phyloP scores from a whole-genome alignment of 2,113 vertebrate species.

The Apus apus region DNA sequence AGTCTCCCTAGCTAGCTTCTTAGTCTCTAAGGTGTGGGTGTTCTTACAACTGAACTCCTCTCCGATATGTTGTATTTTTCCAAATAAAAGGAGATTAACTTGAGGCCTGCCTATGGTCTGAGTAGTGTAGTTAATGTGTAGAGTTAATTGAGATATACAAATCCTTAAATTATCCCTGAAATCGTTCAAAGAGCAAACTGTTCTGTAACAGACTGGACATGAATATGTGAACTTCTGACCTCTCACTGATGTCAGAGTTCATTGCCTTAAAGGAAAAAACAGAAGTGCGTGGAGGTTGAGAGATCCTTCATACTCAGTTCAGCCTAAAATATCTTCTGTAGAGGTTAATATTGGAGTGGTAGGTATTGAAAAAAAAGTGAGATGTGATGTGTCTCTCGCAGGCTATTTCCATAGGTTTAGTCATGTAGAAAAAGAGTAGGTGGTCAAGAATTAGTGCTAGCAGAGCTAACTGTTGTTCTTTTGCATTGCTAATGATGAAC shows the following conservation, averaged over 20 bases:
- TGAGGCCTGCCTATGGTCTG: not conserved
- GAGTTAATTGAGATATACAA: constrained; percentile 49
- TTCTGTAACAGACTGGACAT: not conserved
- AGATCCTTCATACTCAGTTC: not conserved
- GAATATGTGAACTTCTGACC: constrained; percentile 37
- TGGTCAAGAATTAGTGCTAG: constrained; percentile 55
- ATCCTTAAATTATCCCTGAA: constrained; percentile 57
- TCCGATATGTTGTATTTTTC: not conserved
- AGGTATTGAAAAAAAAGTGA: not conserved
- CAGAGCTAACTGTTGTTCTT: constrained; percentile 43
- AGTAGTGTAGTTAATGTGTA: not conserved
- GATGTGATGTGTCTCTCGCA: not conserved
- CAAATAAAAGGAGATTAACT: constrained; percentile 24
- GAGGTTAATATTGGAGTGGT: not conserved
- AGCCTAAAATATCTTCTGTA: not conserved
- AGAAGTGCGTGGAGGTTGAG: not conserved
- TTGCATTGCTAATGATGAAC: constrained; percentile 59
- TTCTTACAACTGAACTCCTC: not conserved
- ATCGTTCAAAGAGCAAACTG: not conserved
- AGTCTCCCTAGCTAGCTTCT: not conserved
- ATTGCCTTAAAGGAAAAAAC: constrained; percentile 27
- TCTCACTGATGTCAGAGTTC: not conserved
- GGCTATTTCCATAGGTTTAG: constrained; percentile 51
- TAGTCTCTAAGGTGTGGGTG: constrained; percentile 9
- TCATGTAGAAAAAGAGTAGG: constrained; percentile 63